Conservation (phyloP, 2,888 invertebrate species). For the Petrophora chlorosata region DNA sequence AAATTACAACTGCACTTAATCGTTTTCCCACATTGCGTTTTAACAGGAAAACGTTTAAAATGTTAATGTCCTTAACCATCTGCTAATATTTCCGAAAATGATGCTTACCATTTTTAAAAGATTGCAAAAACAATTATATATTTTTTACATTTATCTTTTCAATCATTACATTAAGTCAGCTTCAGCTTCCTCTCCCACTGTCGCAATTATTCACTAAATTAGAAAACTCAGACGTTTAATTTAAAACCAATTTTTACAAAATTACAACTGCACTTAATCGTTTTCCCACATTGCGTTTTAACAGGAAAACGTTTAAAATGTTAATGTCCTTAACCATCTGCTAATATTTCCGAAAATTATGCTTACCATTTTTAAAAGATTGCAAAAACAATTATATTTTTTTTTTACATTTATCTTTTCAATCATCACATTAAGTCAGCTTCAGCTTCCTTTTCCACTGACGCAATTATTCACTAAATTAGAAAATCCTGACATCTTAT, state of each 20-base stretch:
- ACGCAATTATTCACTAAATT: not conserved
- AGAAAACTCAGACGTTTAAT: not conserved
- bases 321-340: conserved; percentile 1
- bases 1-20: conserved; percentile 1
- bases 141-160: conserved; percentile 1
- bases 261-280: conserved; percentile 2
- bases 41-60: conserved; percentile 38
- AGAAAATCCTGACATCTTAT: not conserved
- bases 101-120: too few relatives aligned
- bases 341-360: conserved; percentile 13
- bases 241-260: too few relatives aligned
- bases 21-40: conserved; percentile 16
- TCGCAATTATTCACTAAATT: not conserved
- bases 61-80: conserved; percentile 3
- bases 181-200: not conserved
- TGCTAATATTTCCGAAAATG: conserved; percentile 10
- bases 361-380: too few relatives aligned
- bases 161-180: not conserved
- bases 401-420: conserved; percentile 1
- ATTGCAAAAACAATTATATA: too few relatives aligned
- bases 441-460: not conserved
- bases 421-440: not conserved
- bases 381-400: too few relatives aligned
- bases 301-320: conserved; percentile 39
- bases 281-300: conserved; percentile 19